Evolutionary conservation across 2,113 vertebrate species (phyloP).

Genomic region (Chrysemys picta): DNA sequence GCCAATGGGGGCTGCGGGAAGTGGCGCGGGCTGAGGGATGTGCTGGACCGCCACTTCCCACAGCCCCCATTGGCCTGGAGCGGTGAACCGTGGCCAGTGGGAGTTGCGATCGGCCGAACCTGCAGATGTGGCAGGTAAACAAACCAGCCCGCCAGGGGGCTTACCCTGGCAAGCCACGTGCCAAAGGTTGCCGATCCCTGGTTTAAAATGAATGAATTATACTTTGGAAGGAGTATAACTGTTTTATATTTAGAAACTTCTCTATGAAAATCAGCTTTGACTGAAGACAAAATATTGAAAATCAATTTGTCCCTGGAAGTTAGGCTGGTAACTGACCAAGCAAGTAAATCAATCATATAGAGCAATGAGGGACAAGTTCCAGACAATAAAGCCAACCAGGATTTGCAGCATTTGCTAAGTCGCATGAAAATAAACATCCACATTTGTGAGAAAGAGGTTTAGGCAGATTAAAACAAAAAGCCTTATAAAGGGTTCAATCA

Average conservation of each 20-base stretch:
- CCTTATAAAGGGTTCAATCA: conserved; percentile 5
- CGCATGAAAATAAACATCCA: conserved; percentile 3
- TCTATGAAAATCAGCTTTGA: not conserved
- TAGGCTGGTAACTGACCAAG: not conserved
- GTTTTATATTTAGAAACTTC: not conserved
- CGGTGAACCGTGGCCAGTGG: too few relatives aligned
- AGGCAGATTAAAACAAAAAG: conserved; percentile 17
- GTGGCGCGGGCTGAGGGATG: too few relatives aligned
- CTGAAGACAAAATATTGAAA: not conserved
- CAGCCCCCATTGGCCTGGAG: too few relatives aligned
- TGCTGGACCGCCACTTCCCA: too few relatives aligned
- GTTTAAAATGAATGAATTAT: not conserved
- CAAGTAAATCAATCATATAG: conserved; percentile 4
- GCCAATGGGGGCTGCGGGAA: too few relatives aligned
- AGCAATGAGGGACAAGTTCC: not conserved
- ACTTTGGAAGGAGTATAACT: not conserved
- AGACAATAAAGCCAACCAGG: not conserved
- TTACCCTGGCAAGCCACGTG: too few relatives aligned
- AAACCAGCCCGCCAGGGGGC: too few relatives aligned
- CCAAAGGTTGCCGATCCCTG: too few relatives aligned
- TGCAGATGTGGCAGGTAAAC: too few relatives aligned
- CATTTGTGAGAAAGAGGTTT: not conserved
- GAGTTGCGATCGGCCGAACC: too few relatives aligned
- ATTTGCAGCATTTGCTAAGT: not conserved
- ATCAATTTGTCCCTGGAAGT: conserved; percentile 40